These are phyloP conservation scores for Morbakka virulenta DNA, from an alignment of 30 jellyfish, hydroid and myxozoan genomes.

Conservation along the genomic window DNA sequence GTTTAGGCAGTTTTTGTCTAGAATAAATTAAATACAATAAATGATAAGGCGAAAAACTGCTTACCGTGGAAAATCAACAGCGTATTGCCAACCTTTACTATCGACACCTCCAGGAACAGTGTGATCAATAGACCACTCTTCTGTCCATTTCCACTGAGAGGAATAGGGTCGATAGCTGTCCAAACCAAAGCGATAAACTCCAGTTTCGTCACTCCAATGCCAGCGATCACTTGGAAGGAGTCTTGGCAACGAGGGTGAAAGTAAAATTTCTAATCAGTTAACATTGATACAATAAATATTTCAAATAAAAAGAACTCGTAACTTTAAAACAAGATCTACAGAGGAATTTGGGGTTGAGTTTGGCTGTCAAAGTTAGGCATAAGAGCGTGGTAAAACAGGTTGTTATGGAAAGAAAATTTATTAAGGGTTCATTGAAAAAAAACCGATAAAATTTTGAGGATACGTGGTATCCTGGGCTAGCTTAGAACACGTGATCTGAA, in stretches of 20 bases:
- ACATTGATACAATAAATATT: neutral
- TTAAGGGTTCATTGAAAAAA: no score
- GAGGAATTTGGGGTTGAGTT: no score
- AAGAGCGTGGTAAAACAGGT: no score
- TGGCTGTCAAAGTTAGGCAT: no score
- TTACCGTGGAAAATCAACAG: slow-evolving; percentile 93
- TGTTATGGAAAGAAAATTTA: no score
- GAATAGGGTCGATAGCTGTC: slow-evolving; percentile 67
- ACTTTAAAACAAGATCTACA: no score
- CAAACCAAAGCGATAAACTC: slow-evolving; percentile 38
- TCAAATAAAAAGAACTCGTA: neutral
- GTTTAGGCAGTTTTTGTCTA: no score
- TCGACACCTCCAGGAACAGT: slow-evolving; percentile 44
- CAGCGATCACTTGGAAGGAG: slow-evolving; percentile 93
- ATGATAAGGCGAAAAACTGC: neutral
- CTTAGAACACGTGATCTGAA: no score
- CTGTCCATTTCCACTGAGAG: slow-evolving; percentile 73
- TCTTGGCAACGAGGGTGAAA: slow-evolving; percentile 31
- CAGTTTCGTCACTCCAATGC: slow-evolving; percentile 93
- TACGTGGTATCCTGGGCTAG: no score
- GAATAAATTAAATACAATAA: no score
- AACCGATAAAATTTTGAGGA: no score
- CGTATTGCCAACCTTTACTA: slow-evolving; percentile 97
- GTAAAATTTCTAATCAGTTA: neutral
- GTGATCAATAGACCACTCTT: slow-evolving; percentile 71